phyloP scores from a whole-genome alignment of 2,888 invertebrate genomes.

The Apantesis nais region DNA sequence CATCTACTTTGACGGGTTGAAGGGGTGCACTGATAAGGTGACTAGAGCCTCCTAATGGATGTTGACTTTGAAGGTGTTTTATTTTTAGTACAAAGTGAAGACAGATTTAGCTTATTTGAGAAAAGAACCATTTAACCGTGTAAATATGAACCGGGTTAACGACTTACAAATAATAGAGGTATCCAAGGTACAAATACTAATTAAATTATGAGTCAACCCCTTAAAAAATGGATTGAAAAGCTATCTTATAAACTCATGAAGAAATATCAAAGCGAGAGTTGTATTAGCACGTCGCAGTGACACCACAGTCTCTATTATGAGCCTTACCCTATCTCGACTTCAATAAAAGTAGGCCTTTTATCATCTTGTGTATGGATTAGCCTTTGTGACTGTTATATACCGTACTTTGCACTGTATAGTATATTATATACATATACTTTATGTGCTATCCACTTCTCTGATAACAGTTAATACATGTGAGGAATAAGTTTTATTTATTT shows the following conservation, averaged over 20 bases:
- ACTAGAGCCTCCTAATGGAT: background rate
- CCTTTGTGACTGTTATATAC: background rate
- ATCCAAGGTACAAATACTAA: background rate
- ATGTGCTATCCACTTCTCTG: no score
- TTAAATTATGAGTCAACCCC: background rate
- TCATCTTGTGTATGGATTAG: background rate
- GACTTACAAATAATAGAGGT: background rate
- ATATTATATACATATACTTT: background rate
- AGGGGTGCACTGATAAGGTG: background rate
- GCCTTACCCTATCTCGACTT: background rate
- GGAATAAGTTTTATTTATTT: no score
- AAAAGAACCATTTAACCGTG: background rate
- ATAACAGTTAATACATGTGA: no score
- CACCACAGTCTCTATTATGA: background rate
- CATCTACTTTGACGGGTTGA: background rate
- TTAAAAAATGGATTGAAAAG: background rate
- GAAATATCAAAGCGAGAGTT: background rate
- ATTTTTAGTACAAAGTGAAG: background rate
- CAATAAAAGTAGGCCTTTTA: background rate
- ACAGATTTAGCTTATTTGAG: background rate
- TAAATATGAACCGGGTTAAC: background rate
- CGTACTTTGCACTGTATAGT: background rate
- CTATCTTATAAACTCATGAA: background rate
- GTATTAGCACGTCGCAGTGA: background rate
- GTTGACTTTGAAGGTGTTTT: slow-evolving; percentile 16